Base-by-base conservation (phyloP, 2,888 invertebrate genomes). In the Agrilus mali region DNA sequence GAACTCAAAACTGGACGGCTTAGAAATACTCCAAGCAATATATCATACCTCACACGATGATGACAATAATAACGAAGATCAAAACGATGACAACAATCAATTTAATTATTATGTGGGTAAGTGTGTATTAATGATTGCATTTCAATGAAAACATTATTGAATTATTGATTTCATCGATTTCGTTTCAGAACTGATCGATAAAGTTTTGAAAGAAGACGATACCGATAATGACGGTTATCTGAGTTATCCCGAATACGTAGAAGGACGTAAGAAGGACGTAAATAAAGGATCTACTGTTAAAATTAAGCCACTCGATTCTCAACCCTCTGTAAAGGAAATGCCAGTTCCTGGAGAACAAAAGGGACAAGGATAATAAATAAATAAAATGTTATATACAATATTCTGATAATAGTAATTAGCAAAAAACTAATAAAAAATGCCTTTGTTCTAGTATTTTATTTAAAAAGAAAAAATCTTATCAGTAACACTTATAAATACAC, bases 1-100 rank as follows among this genome's bases (percentile, higher is more conserved):
- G 60, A 92, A 95, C 61, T 83, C 82, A 2, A 85, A 82, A 57
- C 68, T 95, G 46, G 94, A 95, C 63, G 94, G 94, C 0, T 67
- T 92, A 46, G 95, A 95, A 69, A 78, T 95, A 57, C 68, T 93
- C 41, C 76, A 86, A 67, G 88, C 89, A 1, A 77, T 89, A 47
- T 77, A 78, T 41, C 88, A 89, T 57, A 82, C 83, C 14, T 63
- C 75, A 31, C 79, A 80, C 48, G 77, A 82, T 46, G 66, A 53
- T 55, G 68, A 52, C 4, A 58, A 64, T 1, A 67, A 67, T 7
- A n/a, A n/a, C n/a, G 60, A 61, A 12, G 66, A 68, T 41, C 61
- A 65, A 40, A 64, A 65, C 7, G 65, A 71, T 16, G 65, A 66
- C 50, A 27, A 27, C 8, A 10, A 27, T 27, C 27, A 27, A 27